Percentiles rank a stretch among this genome's conserved stretches.
Conservation (phyloP, 2,797 vertebrate genomes). For the Macrochelys suwanniensis region DNA sequence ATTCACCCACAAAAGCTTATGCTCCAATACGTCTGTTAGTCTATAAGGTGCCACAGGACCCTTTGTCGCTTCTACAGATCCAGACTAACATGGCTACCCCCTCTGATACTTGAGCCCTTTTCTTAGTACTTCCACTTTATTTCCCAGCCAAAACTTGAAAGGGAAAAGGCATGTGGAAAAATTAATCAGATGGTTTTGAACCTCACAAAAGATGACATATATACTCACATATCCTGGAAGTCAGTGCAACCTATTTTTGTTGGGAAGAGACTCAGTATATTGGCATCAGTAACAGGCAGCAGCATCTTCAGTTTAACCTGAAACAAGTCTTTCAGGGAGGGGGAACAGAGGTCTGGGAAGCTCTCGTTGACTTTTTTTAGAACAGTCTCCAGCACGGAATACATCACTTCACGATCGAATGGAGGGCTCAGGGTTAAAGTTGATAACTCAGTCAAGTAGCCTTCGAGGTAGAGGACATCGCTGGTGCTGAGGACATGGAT, state of each 20-base stretch:
- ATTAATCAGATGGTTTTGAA: neutral
- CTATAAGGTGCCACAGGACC: too few relatives aligned
- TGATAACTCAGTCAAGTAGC: slow-evolving; percentile 2
- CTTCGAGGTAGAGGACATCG: neutral
- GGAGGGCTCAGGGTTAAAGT: neutral
- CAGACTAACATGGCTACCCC: too few relatives aligned
- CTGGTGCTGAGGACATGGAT: neutral
- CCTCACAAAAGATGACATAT: neutral
- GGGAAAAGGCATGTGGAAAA: neutral
- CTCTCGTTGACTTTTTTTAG: slow-evolving; percentile 1
- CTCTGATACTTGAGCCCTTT: neutral
- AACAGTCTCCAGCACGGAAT: slow-evolving; percentile 16
- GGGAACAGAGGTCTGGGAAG: slow-evolving; percentile 47
- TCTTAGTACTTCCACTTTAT: neutral
- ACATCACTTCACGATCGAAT: neutral
- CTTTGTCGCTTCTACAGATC: too few relatives aligned
- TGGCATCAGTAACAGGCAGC: neutral
- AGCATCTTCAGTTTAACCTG: slow-evolving; percentile 36
- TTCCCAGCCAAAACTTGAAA: neutral
- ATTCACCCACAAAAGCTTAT: too few relatives aligned
- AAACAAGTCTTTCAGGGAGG: slow-evolving; percentile 48
- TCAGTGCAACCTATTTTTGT: slow-evolving; percentile 41
- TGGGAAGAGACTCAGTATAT: slow-evolving; percentile 16
- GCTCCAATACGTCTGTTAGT: too few relatives aligned
- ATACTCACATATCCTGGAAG: slow-evolving; percentile 59